Base-by-base conservation (phyloP, 2,113 vertebrate genomes). In the Delphinus delphis region DNA sequence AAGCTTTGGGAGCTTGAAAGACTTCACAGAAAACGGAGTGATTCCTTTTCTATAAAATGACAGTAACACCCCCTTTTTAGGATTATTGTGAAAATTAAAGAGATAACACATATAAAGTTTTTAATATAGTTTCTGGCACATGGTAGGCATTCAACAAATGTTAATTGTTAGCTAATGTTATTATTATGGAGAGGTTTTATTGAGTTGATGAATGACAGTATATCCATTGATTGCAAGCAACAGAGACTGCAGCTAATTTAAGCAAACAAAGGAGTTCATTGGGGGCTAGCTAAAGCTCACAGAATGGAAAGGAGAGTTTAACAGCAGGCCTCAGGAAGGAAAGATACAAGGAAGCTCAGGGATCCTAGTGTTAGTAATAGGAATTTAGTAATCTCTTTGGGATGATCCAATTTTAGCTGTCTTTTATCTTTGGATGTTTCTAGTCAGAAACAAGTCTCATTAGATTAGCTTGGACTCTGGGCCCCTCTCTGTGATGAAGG, bases 41-140 rank as follows among this genome's bases (percentile, higher is more conserved):
- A 77, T 77, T n/a, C 3, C 33, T 93, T 67, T 86, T 95, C 47
- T 90, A 33, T 84, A 84, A 96, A 89, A 83, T 44, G 47, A 83
- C 36, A 95, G 4, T 68, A 85, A 63, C 2, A 83, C 6, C 26
- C 88, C 50, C 58, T 76, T 92, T 95, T 94, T 80, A 94, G 76
- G 31, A 90, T 94, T 82, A 41, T 70, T 94, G 55, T 92, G 50
- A 87, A 36, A 38, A 94, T 79, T 67, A 74, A 96, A 95, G 73
- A 90, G 55, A 67, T 82, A 67, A 53, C 20, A 85, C 13, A 55
- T 73, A 67, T 53, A 73, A 92, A 90, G 25, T 20, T 80, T 94
- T 88, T 73, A 83, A 73, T 90, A 83, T 47, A 92, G 18, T 82
- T 68, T 60, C 79, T 92, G 47, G 63, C 50, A 41, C 13, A 58